phyloP scores from a whole-genome alignment of 35 echinoderm and acorn worm genomes.

The Apostichopus japonicus region DNA sequence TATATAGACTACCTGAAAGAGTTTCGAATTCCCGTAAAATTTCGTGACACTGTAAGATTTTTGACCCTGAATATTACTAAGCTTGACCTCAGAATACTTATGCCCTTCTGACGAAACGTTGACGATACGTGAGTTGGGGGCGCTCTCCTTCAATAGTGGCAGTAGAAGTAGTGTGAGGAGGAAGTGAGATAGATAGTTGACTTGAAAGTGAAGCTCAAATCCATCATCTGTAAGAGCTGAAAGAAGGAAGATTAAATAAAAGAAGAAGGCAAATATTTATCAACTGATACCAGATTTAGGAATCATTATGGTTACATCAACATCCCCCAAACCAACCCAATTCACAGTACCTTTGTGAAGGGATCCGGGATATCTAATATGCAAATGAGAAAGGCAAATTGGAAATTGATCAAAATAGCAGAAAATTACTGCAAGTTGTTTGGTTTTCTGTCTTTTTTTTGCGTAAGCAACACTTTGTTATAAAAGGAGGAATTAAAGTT shows the following conservation, averaged over 20 bases:
- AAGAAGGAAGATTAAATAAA: conserved; percentile 20
- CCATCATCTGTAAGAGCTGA: conserved; percentile 63
- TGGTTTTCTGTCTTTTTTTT: too few species aligned
- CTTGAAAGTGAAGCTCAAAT: conserved; percentile 73
- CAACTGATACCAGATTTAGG: too few species aligned
- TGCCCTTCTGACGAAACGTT: conserved; percentile 49
- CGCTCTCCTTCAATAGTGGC: conserved; percentile 52
- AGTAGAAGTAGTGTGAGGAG: conserved; percentile 63
- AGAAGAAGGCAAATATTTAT: background rate
- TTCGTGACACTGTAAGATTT: background rate
- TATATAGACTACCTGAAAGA: conserved; percentile 35
- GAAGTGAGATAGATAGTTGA: conserved; percentile 72
- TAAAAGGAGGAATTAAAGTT: too few species aligned
- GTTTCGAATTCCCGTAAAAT: conserved; percentile 45
- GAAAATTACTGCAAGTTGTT: too few species aligned
- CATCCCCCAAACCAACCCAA: too few species aligned
- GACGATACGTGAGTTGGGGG: conserved; percentile 53
- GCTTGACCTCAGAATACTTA: background rate
- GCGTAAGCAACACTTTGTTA: too few species aligned
- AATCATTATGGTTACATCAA: too few species aligned
- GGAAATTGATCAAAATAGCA: too few species aligned
- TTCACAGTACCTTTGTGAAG: too few species aligned
- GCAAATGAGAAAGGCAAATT: too few species aligned
- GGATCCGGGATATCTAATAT: too few species aligned
- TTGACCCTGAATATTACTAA: conserved; percentile 36